Evolutionary conservation across 2,888 invertebrate species (phyloP).

Genomic region (Liposcelis brunnea): DNA sequence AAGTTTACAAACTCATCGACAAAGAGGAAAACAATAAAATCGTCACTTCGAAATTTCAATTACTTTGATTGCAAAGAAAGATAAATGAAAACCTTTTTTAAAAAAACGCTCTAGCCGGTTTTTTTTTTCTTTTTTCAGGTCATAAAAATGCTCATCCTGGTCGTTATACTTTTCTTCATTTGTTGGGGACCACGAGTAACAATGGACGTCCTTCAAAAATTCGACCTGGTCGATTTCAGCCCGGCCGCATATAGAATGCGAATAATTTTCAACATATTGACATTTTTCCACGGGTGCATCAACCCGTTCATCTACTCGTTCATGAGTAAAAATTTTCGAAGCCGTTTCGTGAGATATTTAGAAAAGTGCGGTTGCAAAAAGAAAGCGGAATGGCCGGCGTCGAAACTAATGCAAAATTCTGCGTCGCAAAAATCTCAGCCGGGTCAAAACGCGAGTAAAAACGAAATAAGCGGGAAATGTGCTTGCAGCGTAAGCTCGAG

Average conservation of each 20-base stretch:
- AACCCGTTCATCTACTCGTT: conserved; percentile 25
- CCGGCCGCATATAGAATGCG: conserved; percentile 21
- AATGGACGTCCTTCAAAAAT: conserved; percentile 26
- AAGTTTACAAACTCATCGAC: no score
- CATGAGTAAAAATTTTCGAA: conserved; percentile 16
- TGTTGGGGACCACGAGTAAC: conserved; percentile 33
- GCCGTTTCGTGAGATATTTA: background rate
- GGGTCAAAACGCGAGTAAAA: no score
- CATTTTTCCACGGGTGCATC: conserved; percentile 26
- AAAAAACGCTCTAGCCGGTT: no score
- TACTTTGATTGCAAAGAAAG: no score
- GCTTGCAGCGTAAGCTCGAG: no score
- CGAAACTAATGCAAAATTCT: background rate
- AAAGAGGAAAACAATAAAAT: no score
- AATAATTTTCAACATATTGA: conserved; percentile 23
- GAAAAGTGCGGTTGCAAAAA: conserved; percentile 4
- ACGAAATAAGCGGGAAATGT: no score
- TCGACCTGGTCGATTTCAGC: conserved; percentile 21
- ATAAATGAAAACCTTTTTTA: background rate
- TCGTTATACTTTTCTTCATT: conserved; percentile 29
- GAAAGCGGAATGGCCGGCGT: background rate
- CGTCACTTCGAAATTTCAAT: no score
- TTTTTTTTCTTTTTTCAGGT: conserved; percentile 24
- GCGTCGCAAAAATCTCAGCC: no score
- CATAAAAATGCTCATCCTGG: conserved; percentile 33